Base-by-base conservation (phyloP, 92 coral and sea anemone genomes). In the Umimayanthus kanabou region DNA sequence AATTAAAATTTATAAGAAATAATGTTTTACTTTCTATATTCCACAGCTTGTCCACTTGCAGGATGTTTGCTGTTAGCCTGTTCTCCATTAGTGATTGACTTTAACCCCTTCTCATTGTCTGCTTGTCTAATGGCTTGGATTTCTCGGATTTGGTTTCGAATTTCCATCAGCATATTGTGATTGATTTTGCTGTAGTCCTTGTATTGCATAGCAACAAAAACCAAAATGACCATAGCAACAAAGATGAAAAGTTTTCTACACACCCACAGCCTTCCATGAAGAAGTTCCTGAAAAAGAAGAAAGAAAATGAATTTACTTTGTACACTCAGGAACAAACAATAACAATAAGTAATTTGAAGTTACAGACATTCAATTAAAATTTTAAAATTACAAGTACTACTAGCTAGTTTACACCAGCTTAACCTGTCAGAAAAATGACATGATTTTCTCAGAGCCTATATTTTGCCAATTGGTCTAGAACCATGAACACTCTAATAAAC, bases 101-200 rank as follows among this genome's bases (percentile, higher is more conserved):
- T 95, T 57, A 91, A 61, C 23, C 76, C 85, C 73, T 86, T 89
- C 73, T 77, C 89, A 73, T 91, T 93, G 64, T 91, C 84, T 39
- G 83, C 93, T 79, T 96, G 94, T 84, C 89, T 91, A 47, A 82
- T 42, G 57, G 66, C 71, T 72, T 94, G 90, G 73, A 97, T 89
- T 50, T 94, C 98, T 39, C 61, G 61, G 37, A 97, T 91, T 83
- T 97, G 97, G n/a, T 88, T 88, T 87, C 94, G 95, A 79, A 97
- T 94, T 57, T 95, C 96, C 47, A 88, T 92, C 72, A 97, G 90
- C 93, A 97, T 92, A 22, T 86, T 85, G 73, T 92, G 92, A 91
- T 97, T 97, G 80, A 97, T 93, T 80, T 90, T 95, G 87, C 88
- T 94, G 85, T 95, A 97, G 89, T 97, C 99, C 85, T 92, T 92